phyloP scores from a whole-genome alignment of 2,113 vertebrate species.

The Passer montanus region DNA sequence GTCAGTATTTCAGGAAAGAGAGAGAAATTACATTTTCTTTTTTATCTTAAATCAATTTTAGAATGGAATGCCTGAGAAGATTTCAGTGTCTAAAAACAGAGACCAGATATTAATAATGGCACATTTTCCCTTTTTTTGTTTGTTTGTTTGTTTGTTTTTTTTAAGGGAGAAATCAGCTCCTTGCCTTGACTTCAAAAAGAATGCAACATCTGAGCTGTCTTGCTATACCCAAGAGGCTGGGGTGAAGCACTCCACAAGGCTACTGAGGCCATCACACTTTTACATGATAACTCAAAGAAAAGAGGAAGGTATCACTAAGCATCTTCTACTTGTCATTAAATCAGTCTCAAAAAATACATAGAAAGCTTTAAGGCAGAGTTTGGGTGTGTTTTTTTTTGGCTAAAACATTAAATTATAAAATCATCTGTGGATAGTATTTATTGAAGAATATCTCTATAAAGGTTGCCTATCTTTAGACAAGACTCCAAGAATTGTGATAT shows the following conservation, averaged over 20 bases:
- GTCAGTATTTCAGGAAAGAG: neutral
- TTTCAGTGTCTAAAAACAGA: neutral
- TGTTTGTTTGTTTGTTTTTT: neutral
- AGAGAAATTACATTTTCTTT: neutral
- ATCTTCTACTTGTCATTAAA: neutral
- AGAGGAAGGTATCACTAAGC: neutral
- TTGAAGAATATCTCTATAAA: neutral
- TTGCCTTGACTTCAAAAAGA: neutral
- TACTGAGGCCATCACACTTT: neutral
- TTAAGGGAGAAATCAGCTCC: neutral
- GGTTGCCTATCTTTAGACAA: neutral
- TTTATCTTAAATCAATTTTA: neutral
- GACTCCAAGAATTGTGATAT: neutral
- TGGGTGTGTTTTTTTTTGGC: neutral
- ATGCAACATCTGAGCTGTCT: neutral
- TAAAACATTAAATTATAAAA: neutral
- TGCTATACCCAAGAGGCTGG: neutral
- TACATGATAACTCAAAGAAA: neutral
- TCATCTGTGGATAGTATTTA: neutral
- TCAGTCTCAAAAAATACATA: neutral
- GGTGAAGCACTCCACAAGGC: neutral
- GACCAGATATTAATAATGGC: neutral
- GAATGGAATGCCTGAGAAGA: neutral
- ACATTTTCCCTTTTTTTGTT: neutral
- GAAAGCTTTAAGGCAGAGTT: neutral